Conservation (phyloP, 2,113 vertebrate genomes). For the Catharus bicknelli region DNA sequence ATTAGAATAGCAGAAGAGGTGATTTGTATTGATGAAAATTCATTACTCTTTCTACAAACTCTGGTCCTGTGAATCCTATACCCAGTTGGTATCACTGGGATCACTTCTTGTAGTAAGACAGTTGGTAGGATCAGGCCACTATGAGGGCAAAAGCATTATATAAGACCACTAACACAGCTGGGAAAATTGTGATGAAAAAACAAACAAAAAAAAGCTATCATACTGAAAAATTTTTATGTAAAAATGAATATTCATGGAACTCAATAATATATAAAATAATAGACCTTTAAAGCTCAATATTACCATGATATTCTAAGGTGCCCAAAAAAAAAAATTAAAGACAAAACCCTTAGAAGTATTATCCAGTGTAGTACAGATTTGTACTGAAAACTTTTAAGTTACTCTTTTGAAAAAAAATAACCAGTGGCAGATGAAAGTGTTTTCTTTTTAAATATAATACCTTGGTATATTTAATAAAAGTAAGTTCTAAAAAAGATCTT, state of each 20-base stretch:
- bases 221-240: constrained; percentile 51
- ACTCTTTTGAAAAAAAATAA: constrained; percentile 70
- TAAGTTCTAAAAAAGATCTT: constrained; percentile 88
- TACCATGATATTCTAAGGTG: constrained; percentile 74
- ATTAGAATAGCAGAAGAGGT: background rate
- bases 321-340: background rate
- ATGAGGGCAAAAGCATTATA: constrained; percentile 22
- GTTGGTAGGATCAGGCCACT: constrained; percentile 19
- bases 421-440: constrained; percentile 72
- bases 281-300: constrained; percentile 66
- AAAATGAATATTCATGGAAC: constrained; percentile 53
- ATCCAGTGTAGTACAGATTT: constrained; percentile 82
- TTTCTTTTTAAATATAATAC: constrained; percentile 72
- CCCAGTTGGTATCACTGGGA: background rate
- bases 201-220: background rate
- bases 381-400: constrained; percentile 82
- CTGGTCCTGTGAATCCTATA: background rate
- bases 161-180: constrained; percentile 1
- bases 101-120: background rate
- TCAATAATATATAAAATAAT: constrained; percentile 72
- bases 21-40: background rate
- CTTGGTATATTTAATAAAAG: constrained; percentile 82
- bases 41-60: background rate
- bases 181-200: constrained; percentile 23
- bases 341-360: constrained; percentile 42